phyloP scores from a whole-genome alignment of 2,888 invertebrate genomes.

The Chrysolina haemoptera region DNA sequence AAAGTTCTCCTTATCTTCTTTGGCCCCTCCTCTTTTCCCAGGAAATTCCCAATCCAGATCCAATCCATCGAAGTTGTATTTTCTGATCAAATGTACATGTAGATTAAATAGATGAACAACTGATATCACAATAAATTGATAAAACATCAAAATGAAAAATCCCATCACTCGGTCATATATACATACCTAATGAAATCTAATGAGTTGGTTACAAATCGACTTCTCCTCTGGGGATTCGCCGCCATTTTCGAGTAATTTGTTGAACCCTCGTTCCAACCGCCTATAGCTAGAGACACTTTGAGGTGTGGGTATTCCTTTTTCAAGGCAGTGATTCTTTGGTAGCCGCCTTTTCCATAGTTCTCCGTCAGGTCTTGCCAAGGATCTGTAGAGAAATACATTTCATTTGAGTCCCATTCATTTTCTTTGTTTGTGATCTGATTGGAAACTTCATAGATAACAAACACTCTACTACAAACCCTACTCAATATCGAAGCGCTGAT shows the following conservation, averaged over 20 bases:
- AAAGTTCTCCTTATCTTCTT: conserved; percentile 84
- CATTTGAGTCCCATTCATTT: neutral
- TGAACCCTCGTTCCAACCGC: conserved; percentile 95
- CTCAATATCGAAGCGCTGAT: too few species aligned
- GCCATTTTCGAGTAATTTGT: conserved; percentile 81
- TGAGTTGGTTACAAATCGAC: conserved; percentile 80
- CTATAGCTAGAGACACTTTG: conserved; percentile 83
- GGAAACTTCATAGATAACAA: too few species aligned
- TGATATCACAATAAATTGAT: neutral
- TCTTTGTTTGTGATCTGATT: neutral
- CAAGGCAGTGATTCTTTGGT: conserved; percentile 78
- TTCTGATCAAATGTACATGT: conserved; percentile 70
- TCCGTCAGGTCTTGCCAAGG: conserved; percentile 84
- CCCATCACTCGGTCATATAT: neutral
- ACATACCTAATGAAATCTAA: conserved; percentile 78
- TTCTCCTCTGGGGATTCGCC: conserved; percentile 75
- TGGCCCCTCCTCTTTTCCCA: conserved; percentile 81
- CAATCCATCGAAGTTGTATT: conserved; percentile 82
- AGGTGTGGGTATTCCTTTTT: conserved; percentile 80
- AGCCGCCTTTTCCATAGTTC: conserved; percentile 82
- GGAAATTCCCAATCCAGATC: conserved; percentile 93
- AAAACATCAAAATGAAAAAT: neutral
- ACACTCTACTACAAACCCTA: too few species aligned
- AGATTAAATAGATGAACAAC: neutral
- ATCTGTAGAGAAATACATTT: conserved; percentile 69